Evolutionary conservation across 2,888 invertebrate genomes (phyloP).

Genomic region (Conops quadrifasciatus): DNA sequence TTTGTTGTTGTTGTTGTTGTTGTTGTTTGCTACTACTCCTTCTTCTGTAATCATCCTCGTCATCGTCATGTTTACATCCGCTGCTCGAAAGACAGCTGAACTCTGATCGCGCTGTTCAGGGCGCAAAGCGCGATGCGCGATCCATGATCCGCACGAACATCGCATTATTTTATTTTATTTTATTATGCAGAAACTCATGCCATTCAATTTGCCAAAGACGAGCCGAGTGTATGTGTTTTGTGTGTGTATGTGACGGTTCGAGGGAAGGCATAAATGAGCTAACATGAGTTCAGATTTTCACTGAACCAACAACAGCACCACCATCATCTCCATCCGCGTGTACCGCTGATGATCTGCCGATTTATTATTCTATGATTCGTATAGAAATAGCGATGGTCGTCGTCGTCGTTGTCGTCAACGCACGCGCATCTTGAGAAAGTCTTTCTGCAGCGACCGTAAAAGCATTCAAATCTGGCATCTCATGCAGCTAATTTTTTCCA

Average conservation of each 20-base stretch:
- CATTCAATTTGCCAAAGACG: constrained; percentile 24
- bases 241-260: background rate
- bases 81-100: constrained; percentile 20
- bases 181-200: constrained; percentile 31
- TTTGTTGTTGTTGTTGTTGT: background rate
- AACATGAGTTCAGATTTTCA: constrained; percentile 1
- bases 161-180: constrained; percentile 32
- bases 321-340: too few species aligned
- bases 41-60: constrained; percentile 21
- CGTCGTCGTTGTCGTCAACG: background rate
- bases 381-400: background rate
- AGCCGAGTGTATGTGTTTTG: background rate
- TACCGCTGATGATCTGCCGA: too few species aligned
- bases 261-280: constrained; percentile 14
- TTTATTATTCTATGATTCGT: too few species aligned
- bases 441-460: background rate
- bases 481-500: constrained; percentile 13
- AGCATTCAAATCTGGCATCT: constrained; percentile 1
- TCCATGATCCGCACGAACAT: constrained; percentile 30
- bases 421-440: constrained; percentile 16
- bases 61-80: constrained; percentile 32
- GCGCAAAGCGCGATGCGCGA: constrained; percentile 3
- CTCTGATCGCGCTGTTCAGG: background rate
- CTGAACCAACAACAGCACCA: background rate
- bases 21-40: background rate